These are phyloP conservation scores for Penaeus indicus DNA, from an alignment of 1,140 invertebrate species.

Conservation along the genomic window DNA sequence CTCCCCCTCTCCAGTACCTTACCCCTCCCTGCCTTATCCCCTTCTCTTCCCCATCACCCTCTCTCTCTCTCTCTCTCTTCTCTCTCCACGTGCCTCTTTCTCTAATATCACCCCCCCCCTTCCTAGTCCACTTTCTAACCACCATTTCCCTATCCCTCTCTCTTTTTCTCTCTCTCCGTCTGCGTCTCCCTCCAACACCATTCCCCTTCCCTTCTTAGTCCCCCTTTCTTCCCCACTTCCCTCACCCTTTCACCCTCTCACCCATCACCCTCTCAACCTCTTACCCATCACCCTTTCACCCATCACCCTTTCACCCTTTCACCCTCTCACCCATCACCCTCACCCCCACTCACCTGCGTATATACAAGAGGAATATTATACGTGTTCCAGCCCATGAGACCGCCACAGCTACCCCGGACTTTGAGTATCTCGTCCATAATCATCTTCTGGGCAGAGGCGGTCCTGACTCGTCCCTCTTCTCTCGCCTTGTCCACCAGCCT, in stretches of 20 bases:
- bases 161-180: no score
- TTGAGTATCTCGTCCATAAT: slow-evolving; percentile 39
- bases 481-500: slow-evolving; percentile 35
- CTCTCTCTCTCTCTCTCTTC: no score
- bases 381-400: slow-evolving; percentile 14
- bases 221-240: not conserved
- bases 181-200: no score
- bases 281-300: not conserved
- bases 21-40: no score
- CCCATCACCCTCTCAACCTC: not conserved
- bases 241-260: not conserved
- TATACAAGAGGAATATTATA: not conserved
- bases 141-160: no score
- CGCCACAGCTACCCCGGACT: slow-evolving; percentile 44
- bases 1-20: no score
- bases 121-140: not conserved
- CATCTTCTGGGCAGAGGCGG: slow-evolving; percentile 33
- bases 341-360: not conserved
- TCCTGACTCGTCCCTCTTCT: slow-evolving; percentile 38
- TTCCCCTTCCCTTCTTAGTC: not conserved
- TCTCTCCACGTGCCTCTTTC: no score
- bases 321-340: not conserved
- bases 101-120: no score
- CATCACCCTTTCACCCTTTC: not conserved
- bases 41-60: no score